These are phyloP conservation scores for Fregetta grallaria DNA, from an alignment of 2,113 vertebrate species.

Conservation along the genomic window DNA sequence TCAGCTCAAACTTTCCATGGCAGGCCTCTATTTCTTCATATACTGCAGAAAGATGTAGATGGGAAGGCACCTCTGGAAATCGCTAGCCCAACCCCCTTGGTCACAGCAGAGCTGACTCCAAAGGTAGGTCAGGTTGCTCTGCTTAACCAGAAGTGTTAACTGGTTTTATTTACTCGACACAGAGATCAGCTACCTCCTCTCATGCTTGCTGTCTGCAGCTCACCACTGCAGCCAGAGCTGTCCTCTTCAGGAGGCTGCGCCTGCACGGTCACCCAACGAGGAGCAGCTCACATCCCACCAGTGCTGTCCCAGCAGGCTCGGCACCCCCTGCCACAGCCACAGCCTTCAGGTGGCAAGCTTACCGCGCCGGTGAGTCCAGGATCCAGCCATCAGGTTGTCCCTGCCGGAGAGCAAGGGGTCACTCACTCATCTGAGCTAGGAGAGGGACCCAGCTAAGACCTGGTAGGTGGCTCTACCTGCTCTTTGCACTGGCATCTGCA, in stretches of 20 bases:
- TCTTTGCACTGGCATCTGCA: accelerated
- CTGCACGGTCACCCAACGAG: neutral
- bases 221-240: neutral
- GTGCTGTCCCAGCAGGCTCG: neutral
- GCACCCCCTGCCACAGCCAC: neutral
- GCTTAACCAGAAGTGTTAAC: neutral
- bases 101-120: neutral
- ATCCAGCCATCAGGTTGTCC: accelerated
- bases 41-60: neutral
- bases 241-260: neutral
- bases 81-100: neutral
- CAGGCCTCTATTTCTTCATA: neutral
- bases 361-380: too few species aligned
- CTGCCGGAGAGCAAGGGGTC: accelerated
- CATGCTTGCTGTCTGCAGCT: neutral
- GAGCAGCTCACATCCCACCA: neutral
- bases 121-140: neutral
- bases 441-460: neutral
- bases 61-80: neutral
- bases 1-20: neutral
- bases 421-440: accelerated
- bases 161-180: neutral
- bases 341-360: neutral
- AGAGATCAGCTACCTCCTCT: neutral
- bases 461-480: neutral